Evolutionary conservation across 2,797 vertebrate genomes (phyloP).

Genomic region (Argentina silus): DNA sequence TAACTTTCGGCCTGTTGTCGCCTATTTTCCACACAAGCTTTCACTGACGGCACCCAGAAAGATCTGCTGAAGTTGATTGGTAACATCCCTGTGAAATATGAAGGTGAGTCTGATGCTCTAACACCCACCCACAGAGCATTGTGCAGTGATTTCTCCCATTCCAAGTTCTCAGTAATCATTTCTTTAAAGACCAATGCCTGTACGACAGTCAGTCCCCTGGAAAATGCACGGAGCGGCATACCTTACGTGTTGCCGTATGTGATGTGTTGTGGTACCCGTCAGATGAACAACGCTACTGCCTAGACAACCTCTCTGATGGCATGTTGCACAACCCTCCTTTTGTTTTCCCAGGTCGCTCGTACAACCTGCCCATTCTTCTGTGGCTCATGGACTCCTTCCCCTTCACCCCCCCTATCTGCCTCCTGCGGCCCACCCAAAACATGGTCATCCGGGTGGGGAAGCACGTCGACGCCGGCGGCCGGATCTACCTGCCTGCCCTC

Average conservation of each 20-base stretch:
- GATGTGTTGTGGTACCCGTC: neutral
- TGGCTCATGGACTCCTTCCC: constrained; percentile 97
- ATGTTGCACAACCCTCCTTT: neutral
- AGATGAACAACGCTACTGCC: neutral
- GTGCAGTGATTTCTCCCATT: neutral
- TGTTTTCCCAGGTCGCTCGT: constrained; percentile 79
- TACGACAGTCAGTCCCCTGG: too few species aligned
- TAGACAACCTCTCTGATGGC: neutral
- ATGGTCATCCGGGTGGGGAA: constrained; percentile 93
- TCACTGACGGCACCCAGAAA: constrained; percentile 90
- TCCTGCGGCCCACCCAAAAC: constrained; percentile 87
- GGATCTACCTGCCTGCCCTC: constrained; percentile 89
- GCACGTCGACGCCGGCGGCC: constrained; percentile 87
- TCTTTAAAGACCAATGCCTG: too few species aligned
- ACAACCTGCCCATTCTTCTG: constrained; percentile 91
- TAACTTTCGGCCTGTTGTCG: too few species aligned
- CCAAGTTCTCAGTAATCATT: too few species aligned
- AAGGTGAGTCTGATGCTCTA: constrained; percentile 75
- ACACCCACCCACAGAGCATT: neutral
- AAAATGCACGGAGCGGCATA: neutral
- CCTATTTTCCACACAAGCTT: constrained; percentile 73
- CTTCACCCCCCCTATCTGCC: constrained; percentile 93
- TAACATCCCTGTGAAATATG: constrained; percentile 88
- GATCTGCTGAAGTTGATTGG: constrained; percentile 90
- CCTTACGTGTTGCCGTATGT: neutral